Evolutionary conservation across 2,113 vertebrate genomes (phyloP).

Genomic region (Colossoma macropomum): DNA sequence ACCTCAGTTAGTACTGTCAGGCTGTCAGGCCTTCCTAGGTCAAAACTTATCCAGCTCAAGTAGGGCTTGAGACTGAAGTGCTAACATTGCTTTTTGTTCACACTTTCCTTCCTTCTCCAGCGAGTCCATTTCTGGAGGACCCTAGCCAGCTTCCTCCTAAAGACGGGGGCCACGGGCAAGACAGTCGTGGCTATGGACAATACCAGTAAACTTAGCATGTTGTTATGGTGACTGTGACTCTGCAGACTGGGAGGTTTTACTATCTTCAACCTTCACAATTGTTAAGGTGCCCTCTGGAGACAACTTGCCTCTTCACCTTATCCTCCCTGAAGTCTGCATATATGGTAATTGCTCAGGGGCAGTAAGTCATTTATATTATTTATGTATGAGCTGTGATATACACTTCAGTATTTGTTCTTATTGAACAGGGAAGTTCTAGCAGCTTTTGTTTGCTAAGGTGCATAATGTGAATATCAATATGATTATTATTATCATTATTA

Average conservation of each 20-base stretch:
- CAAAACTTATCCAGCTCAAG: too few species aligned
- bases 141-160: constrained; percentile 82
- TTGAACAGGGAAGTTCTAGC: not conserved
- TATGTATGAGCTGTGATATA: constrained; percentile 20
- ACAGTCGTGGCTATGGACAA: constrained; percentile 69
- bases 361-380: constrained; percentile 11
- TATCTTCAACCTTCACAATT: constrained; percentile 1
- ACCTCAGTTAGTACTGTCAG: too few species aligned
- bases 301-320: not conserved
- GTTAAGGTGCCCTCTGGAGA: constrained; percentile 1
- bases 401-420: constrained; percentile 30
- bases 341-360: constrained; percentile 57
- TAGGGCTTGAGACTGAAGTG: too few species aligned
- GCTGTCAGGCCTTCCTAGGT: too few species aligned
- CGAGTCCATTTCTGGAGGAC: constrained; percentile 82
- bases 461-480: not conserved
- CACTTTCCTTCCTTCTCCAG: constrained; percentile 61
- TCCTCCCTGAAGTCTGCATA: constrained; percentile 11
- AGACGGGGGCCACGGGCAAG: constrained; percentile 68
- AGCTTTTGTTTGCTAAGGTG: not conserved
- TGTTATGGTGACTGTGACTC: constrained; percentile 22
- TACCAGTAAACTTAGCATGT: constrained; percentile 69
- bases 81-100: too few species aligned
- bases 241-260: not conserved
- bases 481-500: not conserved